Evolutionary conservation across 2,113 vertebrate species (phyloP), one percentile per base, ranked within the genome.

Genomic region (Pelobates fuscus): DNA sequence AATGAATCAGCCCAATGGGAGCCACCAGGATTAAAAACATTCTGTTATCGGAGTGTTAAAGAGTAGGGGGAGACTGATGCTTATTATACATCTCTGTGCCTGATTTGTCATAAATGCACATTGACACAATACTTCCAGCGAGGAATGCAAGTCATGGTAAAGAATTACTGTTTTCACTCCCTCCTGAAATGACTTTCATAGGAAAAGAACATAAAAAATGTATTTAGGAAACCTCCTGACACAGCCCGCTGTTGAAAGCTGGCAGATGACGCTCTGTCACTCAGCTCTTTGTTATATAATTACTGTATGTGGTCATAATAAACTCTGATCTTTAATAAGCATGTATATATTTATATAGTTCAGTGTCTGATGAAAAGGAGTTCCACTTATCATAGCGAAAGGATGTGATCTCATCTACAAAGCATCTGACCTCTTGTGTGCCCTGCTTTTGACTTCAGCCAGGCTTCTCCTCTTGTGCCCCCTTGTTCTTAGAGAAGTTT

Each of bases 331-430:
- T 81, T 71, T 85, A 78, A 78, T 70, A 57, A 46, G 80, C 52
- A 58, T 71, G 54, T 67, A 78, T 78, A 80, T 84, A 78, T 84
- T 80, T 80, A 80, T 83, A 81, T 70, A 86, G 84, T 84, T 64
- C 86, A 82, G 83, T 68, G 84, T 67, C 78, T 79, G 83, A 84
- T 84, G 79, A 91, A 83, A 79, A 91, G 79, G 85, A 87, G 89
- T 87, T 93, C 84, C 90, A 91, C 87, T 89, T 91, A 91, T 92
- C 86, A 87, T 85, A 70, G 89, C 87, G 85, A 91, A 79, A 94
- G 94, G 94, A 95, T 94, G 83, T 96, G 95, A 97, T 92, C 89
- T 97, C 94, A 97, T 90, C 87, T 57, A 77, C 71, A 84, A 94
- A 89, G 93, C 92, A 95, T 96, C 87, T 86, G 89, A 92, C 91